phyloP scores from a whole-genome alignment of 2,113 vertebrate genomes.

The Prionailurus bengalensis region DNA sequence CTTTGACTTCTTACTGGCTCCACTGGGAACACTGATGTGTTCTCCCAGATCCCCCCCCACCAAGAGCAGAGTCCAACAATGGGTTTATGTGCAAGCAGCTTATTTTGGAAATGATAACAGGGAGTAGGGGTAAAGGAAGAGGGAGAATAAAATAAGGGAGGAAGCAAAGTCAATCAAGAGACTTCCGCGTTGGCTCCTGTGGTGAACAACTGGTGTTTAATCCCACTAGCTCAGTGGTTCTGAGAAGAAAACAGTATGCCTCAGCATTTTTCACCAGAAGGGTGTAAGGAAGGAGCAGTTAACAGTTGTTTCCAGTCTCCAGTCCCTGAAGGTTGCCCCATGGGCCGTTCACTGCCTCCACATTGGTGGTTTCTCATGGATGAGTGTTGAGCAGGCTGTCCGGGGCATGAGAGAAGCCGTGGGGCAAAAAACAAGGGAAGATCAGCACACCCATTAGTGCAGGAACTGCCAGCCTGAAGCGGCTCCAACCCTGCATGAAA shows the following conservation, averaged over 20 bases:
- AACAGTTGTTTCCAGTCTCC: neutral
- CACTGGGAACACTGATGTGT: neutral
- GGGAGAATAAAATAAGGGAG: neutral
- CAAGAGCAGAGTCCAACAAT: neutral
- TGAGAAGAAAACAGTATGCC: neutral
- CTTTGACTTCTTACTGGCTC: neutral
- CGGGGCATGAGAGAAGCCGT: neutral
- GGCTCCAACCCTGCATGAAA: neutral
- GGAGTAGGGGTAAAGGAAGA: neutral
- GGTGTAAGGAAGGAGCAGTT: neutral
- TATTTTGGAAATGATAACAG: neutral
- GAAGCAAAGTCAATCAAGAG: neutral
- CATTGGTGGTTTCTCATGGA: neutral
- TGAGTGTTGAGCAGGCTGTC: neutral
- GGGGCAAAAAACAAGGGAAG: neutral
- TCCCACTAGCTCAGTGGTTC: neutral
- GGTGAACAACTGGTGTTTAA: neutral
- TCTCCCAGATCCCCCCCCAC: too few species aligned
- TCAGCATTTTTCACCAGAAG: neutral
- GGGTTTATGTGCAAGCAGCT: neutral
- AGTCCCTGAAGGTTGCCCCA: neutral
- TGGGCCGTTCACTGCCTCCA: neutral
- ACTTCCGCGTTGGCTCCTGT: neutral
- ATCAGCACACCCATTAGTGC: fast-evolving
- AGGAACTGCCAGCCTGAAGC: neutral